Evolutionary conservation across 1,140 invertebrate species (phyloP), one percentile per base, ranked within the genome.

Genomic region (Scaptomyza hsui): DNA sequence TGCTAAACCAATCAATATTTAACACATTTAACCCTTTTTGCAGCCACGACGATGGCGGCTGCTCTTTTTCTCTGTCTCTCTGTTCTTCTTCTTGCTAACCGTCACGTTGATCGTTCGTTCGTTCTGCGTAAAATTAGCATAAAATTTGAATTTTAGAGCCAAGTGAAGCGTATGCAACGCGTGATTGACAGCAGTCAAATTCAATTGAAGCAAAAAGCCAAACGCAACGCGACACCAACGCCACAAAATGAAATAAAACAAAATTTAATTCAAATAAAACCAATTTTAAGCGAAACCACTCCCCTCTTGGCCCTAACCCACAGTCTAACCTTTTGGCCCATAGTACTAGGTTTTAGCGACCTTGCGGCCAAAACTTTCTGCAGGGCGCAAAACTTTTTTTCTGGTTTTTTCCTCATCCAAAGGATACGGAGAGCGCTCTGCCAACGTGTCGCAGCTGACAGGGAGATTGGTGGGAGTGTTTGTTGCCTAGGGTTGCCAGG

Each of bases 141-240:
- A 88, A 88, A 88, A 88, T 88, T 88, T 88, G 82, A 88, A 88
- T 88, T 88, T 88, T 82, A 88, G 78, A 88, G 82, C 63, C 78
- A 82, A 88, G 64, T 75, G 82, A 88, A 88, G 82, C 82, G 82
- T 88, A 88, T 88, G 82, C 78, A 88, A 71, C 82, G 75, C 82
- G 82, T 88, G 82, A 88, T 88, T 88, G 82, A 88, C 82, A 88
- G 82, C 82, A 88, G 82, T 88, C 82, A 82, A 88, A 88, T 88
- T 88, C 82, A 88, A 88, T 88, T 88, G 82, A 88, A 88, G 56
- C 59, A 81, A 67, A 73, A 67, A 67, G 49, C 51, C 70, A 57
- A 65, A 74, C 70, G 62, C 47, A 61, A 63, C 37, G 62, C 52
- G 19, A 9, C 59, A 39, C 32, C 12, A 12, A 29, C 32, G 7